Base-by-base conservation (phyloP, 2,888 invertebrate species). In the Norana najaformis region DNA sequence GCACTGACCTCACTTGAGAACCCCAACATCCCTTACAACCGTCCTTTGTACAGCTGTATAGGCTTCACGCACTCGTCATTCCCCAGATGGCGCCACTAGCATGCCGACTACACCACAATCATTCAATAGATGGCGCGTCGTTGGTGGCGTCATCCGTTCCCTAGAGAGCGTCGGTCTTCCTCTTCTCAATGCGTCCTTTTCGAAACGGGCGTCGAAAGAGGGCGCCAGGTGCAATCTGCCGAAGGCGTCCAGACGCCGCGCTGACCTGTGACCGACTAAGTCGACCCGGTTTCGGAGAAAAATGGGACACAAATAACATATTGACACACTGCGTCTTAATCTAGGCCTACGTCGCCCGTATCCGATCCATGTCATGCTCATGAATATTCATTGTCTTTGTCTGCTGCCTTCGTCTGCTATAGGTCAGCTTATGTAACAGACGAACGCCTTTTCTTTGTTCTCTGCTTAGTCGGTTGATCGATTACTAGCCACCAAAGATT, bases 1-100 rank as follows among this genome's bases (percentile, higher is more conserved):
- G 85, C 85, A 85, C 85, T 85, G 85, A 85, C 85, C 85, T 85
- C 85, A 85, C 85, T 85, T 85, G 85, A 85, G 85, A 35, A 85
- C 85, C 85, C 4, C 85, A 36, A 36, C 85, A 35, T 37, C 85
- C 85, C n/a, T n/a, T 85, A 85, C 8, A 8, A 85, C 34, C 36
- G 34, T 23, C 30, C 82, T 34, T 82, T 30, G 23, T 8, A 36
- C 53, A 23, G 53, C 23, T 16, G 2, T 13, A 83, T 16, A 83
- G 83, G 35, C n/a, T 34, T 18, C 18, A 34, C 35, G 20, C 53
- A 34, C 83, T 34, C 35, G 36, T 5, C 36, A 85, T 85, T 85
- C 37, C 85, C 35, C 5, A 85, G 85, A 35, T 16, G 85, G 23
- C 85, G 85, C 85, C 85, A 37, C 37, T 18, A 23, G 8, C 13